phyloP scores from a whole-genome alignment of 2,113 vertebrate genomes.

The Suncus etruscus region DNA sequence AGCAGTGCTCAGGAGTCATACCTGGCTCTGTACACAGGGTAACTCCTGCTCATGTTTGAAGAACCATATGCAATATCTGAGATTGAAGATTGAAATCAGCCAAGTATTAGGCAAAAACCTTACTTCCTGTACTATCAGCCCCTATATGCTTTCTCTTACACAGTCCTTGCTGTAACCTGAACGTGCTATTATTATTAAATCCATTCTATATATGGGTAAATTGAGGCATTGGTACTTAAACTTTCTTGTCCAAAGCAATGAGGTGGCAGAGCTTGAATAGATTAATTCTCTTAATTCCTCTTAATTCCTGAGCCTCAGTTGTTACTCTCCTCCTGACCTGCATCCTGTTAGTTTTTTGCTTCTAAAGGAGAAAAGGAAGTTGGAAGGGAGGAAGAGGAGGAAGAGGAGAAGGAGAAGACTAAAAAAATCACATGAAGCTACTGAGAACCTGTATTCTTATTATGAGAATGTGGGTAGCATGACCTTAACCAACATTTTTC shows the following conservation, averaged over 20 bases:
- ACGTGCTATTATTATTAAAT: background rate
- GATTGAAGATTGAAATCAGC: too few species aligned
- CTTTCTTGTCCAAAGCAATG: constrained; percentile 1
- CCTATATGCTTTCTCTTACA: background rate
- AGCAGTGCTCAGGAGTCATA: too few species aligned
- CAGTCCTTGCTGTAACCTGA: background rate
- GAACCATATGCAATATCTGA: too few species aligned
- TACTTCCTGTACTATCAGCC: too few species aligned
- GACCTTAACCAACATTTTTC: background rate
- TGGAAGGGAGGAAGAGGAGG: background rate
- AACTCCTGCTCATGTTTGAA: too few species aligned
- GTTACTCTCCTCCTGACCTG: background rate
- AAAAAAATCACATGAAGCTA: background rate
- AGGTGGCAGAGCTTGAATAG: background rate
- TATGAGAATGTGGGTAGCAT: rapidly evolving
- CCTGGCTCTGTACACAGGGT: too few species aligned
- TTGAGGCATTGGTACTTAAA: background rate
- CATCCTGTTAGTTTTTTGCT: background rate
- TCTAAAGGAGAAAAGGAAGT: background rate
- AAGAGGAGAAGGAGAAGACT: background rate
- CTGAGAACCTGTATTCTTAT: background rate
- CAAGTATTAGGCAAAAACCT: too few species aligned
- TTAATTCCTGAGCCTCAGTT: background rate
- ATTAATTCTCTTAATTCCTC: background rate
- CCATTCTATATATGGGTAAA: background rate